Evolutionary conservation across 2,888 invertebrate species (phyloP), one percentile per base, ranked within the genome.

Genomic region (Sturmia bella): DNA sequence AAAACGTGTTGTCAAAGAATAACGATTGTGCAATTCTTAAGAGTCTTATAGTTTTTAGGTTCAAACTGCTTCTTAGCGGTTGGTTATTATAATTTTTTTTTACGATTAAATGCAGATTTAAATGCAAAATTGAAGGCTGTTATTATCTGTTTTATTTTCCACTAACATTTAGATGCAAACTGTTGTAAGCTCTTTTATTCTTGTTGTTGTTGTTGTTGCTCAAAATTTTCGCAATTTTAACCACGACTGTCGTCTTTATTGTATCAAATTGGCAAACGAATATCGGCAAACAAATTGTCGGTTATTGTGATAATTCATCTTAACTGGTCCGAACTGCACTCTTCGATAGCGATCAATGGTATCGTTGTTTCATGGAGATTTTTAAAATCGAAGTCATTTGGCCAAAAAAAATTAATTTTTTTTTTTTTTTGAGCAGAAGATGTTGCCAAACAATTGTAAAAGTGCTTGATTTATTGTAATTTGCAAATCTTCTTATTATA

Each of bases 1-100:
- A 39, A 77, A 82, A 70, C 78, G 82, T 82, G 82, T 69, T 69
- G 54, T 54, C 50, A 41, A 66, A 82, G 64, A 82, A 74, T 59
- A n/a, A 13, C n/a, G 59, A 70, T 82, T 82, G 64, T 57, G 78
- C 69, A 82, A 82, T 66, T 59, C 43, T 64, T 50, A 24, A 76
- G 39, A 17, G 9, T 54, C 32, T 48, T 75, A 64, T 17, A 32
- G 27, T 68, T 73, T 73, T 66, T 27, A 37, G 45, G 63, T 73
- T 63, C 50, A 64, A 75, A 43, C 56, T 21, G 17, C 56, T 43
- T 41, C 52, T 61, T 72, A 3, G 1, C 3, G 12, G 19, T n/a
- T 43, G 3, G 27, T 54, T 13, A 39, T 27, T 43, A 21, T 37
- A 11, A 19, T 21, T 73, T 61, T 73, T 61, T 37, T 17, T 50